These are phyloP conservation scores for Gymnogyps californianus DNA, from an alignment of 2,113 vertebrate species.

Conservation along the genomic window DNA sequence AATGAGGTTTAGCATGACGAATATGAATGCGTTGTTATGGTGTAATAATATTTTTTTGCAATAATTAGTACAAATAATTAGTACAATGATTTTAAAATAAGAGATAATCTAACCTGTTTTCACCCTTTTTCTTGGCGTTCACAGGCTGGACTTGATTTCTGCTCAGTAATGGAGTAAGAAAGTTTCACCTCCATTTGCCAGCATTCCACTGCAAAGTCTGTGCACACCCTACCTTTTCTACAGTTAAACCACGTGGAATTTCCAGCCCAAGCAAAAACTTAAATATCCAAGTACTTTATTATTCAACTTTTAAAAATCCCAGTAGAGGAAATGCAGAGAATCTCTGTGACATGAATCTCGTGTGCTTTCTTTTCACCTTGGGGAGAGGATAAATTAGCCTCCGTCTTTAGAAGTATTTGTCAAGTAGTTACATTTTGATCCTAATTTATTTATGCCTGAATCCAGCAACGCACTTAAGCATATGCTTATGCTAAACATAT, in stretches of 20 bases:
- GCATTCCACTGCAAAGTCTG: background rate
- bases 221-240: background rate
- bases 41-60: background rate
- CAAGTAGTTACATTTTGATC: background rate
- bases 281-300: background rate
- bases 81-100: background rate
- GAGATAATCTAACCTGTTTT: background rate
- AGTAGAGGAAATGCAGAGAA: background rate
- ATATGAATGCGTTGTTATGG: background rate
- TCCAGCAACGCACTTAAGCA: background rate
- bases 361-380: background rate
- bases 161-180: background rate
- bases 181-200: background rate
- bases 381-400: background rate
- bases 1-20: background rate
- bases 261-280: background rate
- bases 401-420: background rate
- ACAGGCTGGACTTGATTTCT: background rate
- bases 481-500: background rate
- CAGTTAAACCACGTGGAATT: background rate
- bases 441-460: constrained; percentile 8
- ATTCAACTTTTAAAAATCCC: background rate
- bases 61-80: background rate
- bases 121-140: background rate
- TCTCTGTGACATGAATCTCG: background rate